Percentiles rank a stretch among this genome's conserved stretches.
These are phyloP conservation scores for Brachionus asplanchnoidis DNA, from an alignment of 1,140 invertebrate species.

Conservation along the genomic window DNA sequence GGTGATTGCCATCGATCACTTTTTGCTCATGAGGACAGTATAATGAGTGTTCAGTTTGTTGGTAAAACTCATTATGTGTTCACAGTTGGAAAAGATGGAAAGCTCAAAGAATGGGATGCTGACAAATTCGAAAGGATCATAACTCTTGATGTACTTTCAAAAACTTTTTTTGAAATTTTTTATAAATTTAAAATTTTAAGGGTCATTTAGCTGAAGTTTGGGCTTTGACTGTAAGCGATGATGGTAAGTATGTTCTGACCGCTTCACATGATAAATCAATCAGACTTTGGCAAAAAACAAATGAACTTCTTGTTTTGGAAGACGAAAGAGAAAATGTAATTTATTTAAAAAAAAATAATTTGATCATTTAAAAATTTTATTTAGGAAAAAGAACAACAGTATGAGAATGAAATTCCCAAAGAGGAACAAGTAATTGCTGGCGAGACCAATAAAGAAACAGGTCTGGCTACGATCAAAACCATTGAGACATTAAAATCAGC, in stretches of 20 bases:
- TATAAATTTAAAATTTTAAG: constrained; percentile 43
- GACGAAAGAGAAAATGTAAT: constrained; percentile 74
- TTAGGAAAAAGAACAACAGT: constrained; percentile 54
- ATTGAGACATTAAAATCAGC: constrained; percentile 82
- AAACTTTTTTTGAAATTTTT: constrained; percentile 40
- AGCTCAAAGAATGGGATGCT: constrained; percentile 91
- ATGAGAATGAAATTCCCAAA: constrained; percentile 61
- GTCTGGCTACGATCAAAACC: constrained; percentile 79
- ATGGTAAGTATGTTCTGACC: constrained; percentile 72
- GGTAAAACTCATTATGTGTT: constrained; percentile 88
- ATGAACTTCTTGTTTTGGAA: constrained; percentile 81
- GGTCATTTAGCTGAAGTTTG: constrained; percentile 68
- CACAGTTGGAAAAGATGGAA: constrained; percentile 83
- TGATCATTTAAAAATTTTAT: constrained; percentile 6
- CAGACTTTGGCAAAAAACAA: constrained; percentile 76
- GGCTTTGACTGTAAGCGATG: constrained; percentile 70
- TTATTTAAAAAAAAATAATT: neutral
- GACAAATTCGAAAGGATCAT: constrained; percentile 84
- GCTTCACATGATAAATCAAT: constrained; percentile 83
- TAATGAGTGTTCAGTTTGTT: constrained; percentile 80
- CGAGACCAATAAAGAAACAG: constrained; percentile 65
- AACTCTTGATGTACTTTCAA: constrained; percentile 69
- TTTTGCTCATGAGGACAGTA: constrained; percentile 85
- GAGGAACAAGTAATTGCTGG: constrained; percentile 64
- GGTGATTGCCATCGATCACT: constrained; percentile 76